Evolutionary conservation across 1,140 invertebrate genomes (phyloP).

Genomic region (Megalonaias nervosa): DNA sequence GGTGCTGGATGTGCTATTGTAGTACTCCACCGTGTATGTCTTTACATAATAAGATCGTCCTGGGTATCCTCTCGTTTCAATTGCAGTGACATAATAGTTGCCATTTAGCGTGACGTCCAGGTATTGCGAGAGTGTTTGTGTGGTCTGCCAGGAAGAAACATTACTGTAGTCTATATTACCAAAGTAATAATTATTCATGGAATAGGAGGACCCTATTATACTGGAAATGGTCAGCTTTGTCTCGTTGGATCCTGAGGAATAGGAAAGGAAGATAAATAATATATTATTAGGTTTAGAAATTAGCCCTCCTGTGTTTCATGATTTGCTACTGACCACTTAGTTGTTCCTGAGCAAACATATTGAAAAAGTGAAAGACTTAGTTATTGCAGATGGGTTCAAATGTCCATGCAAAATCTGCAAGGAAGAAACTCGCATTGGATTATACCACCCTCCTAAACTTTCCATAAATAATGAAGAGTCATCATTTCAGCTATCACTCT

Average conservation of each 20-base stretch:
- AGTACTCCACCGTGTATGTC: constrained; percentile 25
- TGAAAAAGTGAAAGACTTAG: neutral
- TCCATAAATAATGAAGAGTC: too few relatives aligned
- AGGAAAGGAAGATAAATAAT: neutral
- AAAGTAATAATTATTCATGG: neutral
- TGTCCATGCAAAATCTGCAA: neutral
- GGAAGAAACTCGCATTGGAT: too few relatives aligned
- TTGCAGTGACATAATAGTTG: constrained; percentile 25
- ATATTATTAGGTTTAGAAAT: neutral
- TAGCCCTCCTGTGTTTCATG: neutral
- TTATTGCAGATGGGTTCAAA: neutral
- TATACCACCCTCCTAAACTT: too few relatives aligned
- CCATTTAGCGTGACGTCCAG: constrained; percentile 12
- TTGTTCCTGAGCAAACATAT: neutral
- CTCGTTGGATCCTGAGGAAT: constrained; percentile 15
- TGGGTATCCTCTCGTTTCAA: constrained; percentile 15
- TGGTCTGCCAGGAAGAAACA: constrained; percentile 15
- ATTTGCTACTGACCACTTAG: neutral
- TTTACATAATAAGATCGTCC: constrained; percentile 13
- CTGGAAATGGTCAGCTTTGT: neutral
- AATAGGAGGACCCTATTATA: constrained; percentile 8
- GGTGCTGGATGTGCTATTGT: constrained; percentile 12
- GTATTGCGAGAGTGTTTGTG: neutral
- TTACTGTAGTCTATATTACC: constrained; percentile 10
- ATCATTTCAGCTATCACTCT: too few relatives aligned